phyloP scores from a whole-genome alignment of 2,888 invertebrate species.

The Panorpa germanica region DNA sequence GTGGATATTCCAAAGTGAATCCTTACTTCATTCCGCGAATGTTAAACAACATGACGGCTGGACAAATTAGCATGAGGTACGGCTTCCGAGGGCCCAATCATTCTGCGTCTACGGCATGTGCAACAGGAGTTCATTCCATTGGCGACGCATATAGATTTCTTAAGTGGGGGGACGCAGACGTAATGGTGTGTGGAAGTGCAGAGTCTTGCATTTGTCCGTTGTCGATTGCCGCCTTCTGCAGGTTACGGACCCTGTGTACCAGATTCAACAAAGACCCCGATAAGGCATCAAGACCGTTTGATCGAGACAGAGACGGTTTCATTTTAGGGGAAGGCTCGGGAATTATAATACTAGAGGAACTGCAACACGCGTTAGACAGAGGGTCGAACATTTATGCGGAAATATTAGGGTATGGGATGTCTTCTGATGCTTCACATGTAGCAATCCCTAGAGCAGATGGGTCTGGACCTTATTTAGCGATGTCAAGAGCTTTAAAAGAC shows the following conservation, averaged over 20 bases:
- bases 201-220: constrained; percentile 70
- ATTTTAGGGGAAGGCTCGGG: constrained; percentile 90
- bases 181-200: constrained; percentile 79
- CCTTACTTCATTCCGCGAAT: constrained; percentile 84
- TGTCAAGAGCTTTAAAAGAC: constrained; percentile 55
- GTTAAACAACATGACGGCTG: constrained; percentile 78
- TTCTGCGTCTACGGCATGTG: constrained; percentile 79
- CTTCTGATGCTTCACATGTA: constrained; percentile 75
- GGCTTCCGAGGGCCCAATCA: constrained; percentile 73
- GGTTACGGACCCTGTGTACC: constrained; percentile 67
- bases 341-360: constrained; percentile 64
- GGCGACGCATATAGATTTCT: constrained; percentile 66
- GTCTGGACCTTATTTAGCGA: constrained; percentile 61
- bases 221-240: constrained; percentile 66
- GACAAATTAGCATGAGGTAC: constrained; percentile 71
- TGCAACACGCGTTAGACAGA: constrained; percentile 55
- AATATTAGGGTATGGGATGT: constrained; percentile 72
- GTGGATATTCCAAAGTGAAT: constrained; percentile 64
- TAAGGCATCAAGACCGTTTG: constrained; percentile 75
- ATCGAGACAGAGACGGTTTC: constrained; percentile 71
- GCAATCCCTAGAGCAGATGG: constrained; percentile 75
- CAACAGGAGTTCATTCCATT: constrained; percentile 82
- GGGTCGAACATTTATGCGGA: constrained; percentile 67
- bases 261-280: constrained; percentile 52
- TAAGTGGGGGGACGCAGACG: constrained; percentile 51